Evolutionary conservation across 2,888 invertebrate genomes (phyloP), one percentile per base, ranked within the genome.

Genomic region (Germaria angustata): DNA sequence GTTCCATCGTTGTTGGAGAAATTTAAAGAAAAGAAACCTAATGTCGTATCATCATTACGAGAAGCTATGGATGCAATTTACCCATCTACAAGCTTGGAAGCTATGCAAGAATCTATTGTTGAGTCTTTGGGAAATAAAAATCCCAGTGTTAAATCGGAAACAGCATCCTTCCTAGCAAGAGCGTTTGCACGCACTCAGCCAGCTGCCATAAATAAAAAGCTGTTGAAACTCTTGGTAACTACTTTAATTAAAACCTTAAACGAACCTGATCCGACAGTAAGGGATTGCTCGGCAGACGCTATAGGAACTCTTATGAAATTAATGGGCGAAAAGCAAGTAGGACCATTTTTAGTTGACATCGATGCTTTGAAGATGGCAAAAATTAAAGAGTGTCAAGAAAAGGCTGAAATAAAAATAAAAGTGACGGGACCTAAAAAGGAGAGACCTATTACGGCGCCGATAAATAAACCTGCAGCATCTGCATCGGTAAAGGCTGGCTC

Each of bases 21-120:
- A 91, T 99, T 99, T 89, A 98, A 98, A 88, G 99, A 99, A 91
- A 99, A 98, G 92, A 99, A 99, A 88, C 93, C 95, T 2, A 95
- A 94, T 88, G 98, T 99, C 0, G 97, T 99, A 0, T 90, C 93
- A 2, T 95, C 97, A 0, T 92, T 99, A 53, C 92, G 97, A 69
- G 98, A 99, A 80, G 96, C 98, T 5, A 95, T 96, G 22, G 99
- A 99, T 92, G 96, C 96, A 41, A 94, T 97, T 84, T 98, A 95
- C 90, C 90, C 91, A 7, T 92, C 98, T 95, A 96, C 96, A 2
- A 95, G 93, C 71, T 91, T 97, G 41, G 97, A 97, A 92, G 93
- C 94, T 0, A 95, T 97, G 89, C 93, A 95, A 87, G 99, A 99
- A 87, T 97, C 97, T 88, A 93, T 96, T 86, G 87, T 97, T 0